phyloP scores from a whole-genome alignment of 2,113 vertebrate species.

The Oreochromis niloticus region DNA sequence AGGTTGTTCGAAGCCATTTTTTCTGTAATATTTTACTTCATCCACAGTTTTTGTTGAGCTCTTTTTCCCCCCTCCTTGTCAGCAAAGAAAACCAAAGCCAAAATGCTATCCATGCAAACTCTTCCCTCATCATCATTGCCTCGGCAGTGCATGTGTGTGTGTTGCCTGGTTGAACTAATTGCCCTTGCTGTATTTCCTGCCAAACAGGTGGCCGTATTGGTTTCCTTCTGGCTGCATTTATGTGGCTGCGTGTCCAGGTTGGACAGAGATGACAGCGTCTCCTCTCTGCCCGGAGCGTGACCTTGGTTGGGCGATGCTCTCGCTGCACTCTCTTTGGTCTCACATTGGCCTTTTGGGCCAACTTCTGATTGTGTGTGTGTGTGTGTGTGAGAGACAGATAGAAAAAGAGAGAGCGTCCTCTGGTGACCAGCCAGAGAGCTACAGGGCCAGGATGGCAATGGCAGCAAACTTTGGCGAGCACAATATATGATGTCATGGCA shows the following conservation, averaged over 20 bases:
- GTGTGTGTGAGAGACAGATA: neutral
- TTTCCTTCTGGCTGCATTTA: slow-evolving; percentile 49
- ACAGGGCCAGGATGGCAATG: slow-evolving; percentile 7
- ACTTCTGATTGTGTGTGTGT: slow-evolving; percentile 20
- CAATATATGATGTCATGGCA: neutral
- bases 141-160: slow-evolving; percentile 9
- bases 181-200: slow-evolving; percentile 28
- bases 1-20: neutral
- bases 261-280: slow-evolving; percentile 55
- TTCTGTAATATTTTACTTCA: neutral
- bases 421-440: slow-evolving; percentile 47
- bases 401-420: slow-evolving; percentile 2
- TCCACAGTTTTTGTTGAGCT: neutral
- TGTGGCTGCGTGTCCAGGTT: slow-evolving; percentile 33
- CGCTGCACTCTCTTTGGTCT: slow-evolving; percentile 34
- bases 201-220: slow-evolving; percentile 58
- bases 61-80: too few species aligned
- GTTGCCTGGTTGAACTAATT: slow-evolving; percentile 45
- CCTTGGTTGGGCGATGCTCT: slow-evolving; percentile 34
- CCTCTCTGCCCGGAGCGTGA: slow-evolving; percentile 42
- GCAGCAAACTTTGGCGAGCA: slow-evolving; percentile 21
- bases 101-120: slow-evolving; percentile 31
- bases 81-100: neutral
- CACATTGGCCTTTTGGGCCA: slow-evolving; percentile 38
- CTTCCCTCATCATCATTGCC: neutral